A percentile compares a stretch with the other conserved stretches of the same genome.
These are phyloP conservation scores for Spea multiplicata DNA, from an alignment of 2,113 vertebrate species.

Conservation along the genomic window DNA sequence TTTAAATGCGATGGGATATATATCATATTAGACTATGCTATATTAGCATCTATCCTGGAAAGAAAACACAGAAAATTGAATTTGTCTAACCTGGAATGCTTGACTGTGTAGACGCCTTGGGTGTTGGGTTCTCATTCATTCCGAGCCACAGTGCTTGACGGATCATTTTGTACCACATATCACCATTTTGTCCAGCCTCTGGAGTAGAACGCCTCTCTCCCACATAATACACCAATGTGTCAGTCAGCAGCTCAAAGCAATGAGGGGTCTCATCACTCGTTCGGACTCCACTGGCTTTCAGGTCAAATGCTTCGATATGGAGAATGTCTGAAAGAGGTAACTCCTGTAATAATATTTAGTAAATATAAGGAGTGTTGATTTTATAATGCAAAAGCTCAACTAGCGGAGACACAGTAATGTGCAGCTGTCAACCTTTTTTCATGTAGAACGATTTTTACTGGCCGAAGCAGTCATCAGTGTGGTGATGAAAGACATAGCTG, in stretches of 20 bases:
- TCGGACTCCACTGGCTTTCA: slow-evolving; percentile 74
- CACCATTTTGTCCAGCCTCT: slow-evolving; percentile 24
- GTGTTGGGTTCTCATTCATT: slow-evolving; percentile 26
- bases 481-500: too few species aligned
- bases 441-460: too few species aligned
- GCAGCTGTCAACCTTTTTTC: too few species aligned
- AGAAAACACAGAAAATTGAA: not conserved
- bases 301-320: slow-evolving; percentile 83
- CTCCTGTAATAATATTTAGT: slow-evolving; percentile 75
- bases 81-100: not conserved
- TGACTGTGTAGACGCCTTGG: slow-evolving; percentile 8
- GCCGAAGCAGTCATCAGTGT: too few species aligned
- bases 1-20: too few species aligned
- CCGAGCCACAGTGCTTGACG: slow-evolving; percentile 33
- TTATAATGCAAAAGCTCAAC: too few species aligned
- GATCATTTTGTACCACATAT: slow-evolving; percentile 40
- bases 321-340: slow-evolving; percentile 98
- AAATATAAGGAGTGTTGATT: slow-evolving; percentile 49
- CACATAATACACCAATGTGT: slow-evolving; percentile 95
- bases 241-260: slow-evolving; percentile 98
- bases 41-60: not conserved
- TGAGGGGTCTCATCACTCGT: slow-evolving; percentile 91
- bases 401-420: too few species aligned
- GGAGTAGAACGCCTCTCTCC: slow-evolving; percentile 72
- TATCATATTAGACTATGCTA: too few species aligned